Conservation (phyloP, 2,888 invertebrate genomes). For the Halictus quadricinctus region DNA sequence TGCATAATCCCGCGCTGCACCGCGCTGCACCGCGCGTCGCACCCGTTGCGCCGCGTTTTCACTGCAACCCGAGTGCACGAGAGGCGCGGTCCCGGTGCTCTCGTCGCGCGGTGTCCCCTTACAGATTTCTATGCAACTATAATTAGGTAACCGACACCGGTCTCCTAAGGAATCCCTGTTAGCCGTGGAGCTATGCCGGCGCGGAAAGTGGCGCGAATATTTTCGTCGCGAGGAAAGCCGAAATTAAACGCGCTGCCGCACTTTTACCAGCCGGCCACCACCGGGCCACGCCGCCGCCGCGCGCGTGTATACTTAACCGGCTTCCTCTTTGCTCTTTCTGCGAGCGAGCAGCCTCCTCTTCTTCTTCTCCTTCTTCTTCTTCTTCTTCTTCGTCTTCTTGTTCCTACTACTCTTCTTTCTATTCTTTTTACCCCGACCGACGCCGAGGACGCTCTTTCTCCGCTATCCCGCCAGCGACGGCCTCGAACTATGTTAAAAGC, state of each 20-base stretch:
- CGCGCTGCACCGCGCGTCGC: not conserved
- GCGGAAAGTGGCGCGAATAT: conserved; percentile 69
- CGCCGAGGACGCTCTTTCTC: not conserved
- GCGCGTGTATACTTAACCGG: conserved; percentile 15
- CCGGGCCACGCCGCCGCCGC: conserved; percentile 19
- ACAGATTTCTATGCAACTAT: conserved; percentile 74
- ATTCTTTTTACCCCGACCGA: not conserved
- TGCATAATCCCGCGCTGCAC: conserved; percentile 2
- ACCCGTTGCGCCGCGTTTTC: conserved; percentile 47
- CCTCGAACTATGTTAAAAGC: not conserved
- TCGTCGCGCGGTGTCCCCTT: conserved; percentile 66
- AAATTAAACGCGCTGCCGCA: conserved; percentile 65
- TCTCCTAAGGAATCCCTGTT: conserved; percentile 68
- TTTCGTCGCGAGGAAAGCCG: conserved; percentile 67
- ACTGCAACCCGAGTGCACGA: conserved; percentile 63
- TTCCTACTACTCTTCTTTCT: not conserved
- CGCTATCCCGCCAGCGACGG: not conserved
- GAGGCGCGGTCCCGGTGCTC: conserved; percentile 54
- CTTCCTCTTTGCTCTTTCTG: conserved; percentile 13
- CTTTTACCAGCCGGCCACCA: conserved; percentile 54
- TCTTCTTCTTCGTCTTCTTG: not conserved
- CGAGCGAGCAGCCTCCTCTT: not conserved
- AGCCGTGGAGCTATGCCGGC: conserved; percentile 68
- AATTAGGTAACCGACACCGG: conserved; percentile 71
- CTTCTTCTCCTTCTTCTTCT: not conserved